Evolutionary conservation across 2,797 vertebrate genomes (phyloP), one percentile per base, ranked within the genome.

Genomic region (Enteromius viviparus): DNA sequence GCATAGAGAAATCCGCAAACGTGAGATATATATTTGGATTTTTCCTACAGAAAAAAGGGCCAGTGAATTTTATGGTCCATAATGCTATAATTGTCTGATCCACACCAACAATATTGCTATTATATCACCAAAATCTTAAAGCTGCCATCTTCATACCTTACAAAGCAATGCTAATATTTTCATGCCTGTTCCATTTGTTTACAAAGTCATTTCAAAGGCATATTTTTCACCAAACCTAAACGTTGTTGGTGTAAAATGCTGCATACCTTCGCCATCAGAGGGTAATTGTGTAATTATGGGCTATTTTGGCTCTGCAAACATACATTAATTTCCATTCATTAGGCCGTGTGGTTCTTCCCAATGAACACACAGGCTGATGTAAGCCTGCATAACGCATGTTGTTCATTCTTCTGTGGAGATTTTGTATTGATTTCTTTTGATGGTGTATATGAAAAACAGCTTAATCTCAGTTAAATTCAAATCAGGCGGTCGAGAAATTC

Each of bases 261-360:
- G 88, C 89, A 93, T 92, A 94, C 94, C 92, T 94, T 91, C 87
- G 87, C 92, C 85, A 84, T 94, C 93, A 82, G 89, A 89, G 90
- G 91, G 90, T 93, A 93, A 93, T 93, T 88, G 89, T 89, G 92
- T 93, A 94, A 95, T 95, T 94, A 94, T 91, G 91, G 90, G 91
- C 90, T 92, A 93, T 95, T 95, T 94, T 93, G 91, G 93, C 91
- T 91, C 91, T 88, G 69, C 90, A 93, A 60, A 93, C 90, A 91
- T 91, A 91, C 92, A 94, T 93, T 91, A 81, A 94, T 95, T 95
- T 93, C 91, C 92, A 95, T 95, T 94, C 92, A 94, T 94, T 93
- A 94, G 29, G 29, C 29, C 29, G 29, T 32, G 29, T 32, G 82
- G 91, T 94, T 93, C 91, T 90, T 93, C 89, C 91, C 92, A 93